These are phyloP conservation scores for Semotilus atromaculatus DNA, from an alignment of 2,797 vertebrate species.

Conservation along the genomic window DNA sequence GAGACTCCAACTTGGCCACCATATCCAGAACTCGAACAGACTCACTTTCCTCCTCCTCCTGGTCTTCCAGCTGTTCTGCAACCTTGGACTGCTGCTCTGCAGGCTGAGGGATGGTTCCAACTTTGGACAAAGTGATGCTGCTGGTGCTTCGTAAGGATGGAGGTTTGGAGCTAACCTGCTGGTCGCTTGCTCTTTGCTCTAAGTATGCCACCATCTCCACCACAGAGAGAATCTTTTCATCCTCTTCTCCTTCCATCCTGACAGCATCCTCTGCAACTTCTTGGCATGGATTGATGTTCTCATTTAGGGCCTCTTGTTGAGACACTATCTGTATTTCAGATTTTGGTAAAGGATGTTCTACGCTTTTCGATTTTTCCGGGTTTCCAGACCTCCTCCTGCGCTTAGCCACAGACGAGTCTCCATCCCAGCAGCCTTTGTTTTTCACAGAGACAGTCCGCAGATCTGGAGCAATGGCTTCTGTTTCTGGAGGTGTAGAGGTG, in stretches of 20 bases:
- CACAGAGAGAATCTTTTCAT: conserved; percentile 83
- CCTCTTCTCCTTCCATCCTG: conserved; percentile 33
- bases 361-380: conserved; percentile 71
- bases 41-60: conserved; percentile 79
- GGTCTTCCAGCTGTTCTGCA: conserved; percentile 39
- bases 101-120: conserved; percentile 3
- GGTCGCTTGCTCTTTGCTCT: conserved; percentile 84
- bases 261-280: conserved; percentile 61
- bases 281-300: conserved; percentile 50
- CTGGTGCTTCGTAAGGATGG: conserved; percentile 69
- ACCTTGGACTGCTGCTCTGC: conserved; percentile 47
- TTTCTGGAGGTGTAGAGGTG: not conserved
- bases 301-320: conserved; percentile 64
- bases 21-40: conserved; percentile 89
- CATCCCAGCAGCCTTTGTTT: conserved; percentile 89
- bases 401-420: conserved; percentile 85
- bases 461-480: not conserved
- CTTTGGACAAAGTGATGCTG: conserved; percentile 71
- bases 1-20: conserved; percentile 92
- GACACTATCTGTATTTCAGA: conserved; percentile 65
- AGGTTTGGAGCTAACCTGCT: conserved; percentile 78
- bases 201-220: conserved; percentile 94
- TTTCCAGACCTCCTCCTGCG: conserved; percentile 84
- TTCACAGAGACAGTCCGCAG: conserved; percentile 77
- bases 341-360: conserved; percentile 61